Evolutionary conservation across 2,797 vertebrate species (phyloP).

Genomic region (Avahi laniger): DNA sequence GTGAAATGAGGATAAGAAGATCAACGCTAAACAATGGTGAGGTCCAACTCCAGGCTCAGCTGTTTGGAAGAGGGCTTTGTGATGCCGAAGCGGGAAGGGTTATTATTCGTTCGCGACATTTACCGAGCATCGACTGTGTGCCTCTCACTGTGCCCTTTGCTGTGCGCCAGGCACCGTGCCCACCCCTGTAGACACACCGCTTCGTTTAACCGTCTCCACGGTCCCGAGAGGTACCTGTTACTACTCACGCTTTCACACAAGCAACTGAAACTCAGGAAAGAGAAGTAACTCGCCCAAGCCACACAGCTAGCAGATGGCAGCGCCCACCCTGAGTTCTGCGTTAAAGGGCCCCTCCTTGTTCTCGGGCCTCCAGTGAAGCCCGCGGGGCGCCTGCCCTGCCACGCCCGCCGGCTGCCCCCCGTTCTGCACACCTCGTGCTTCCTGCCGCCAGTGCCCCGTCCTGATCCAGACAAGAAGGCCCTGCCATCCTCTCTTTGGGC

Average conservation of each 20-base stretch:
- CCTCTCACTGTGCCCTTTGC: background rate
- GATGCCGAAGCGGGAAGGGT: background rate
- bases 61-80: background rate
- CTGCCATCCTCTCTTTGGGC: background rate
- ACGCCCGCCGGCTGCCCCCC: background rate
- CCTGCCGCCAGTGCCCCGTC: background rate
- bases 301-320: background rate
- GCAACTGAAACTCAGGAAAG: background rate
- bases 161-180: background rate
- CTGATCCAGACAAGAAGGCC: background rate
- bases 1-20: background rate
- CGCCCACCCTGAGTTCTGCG: background rate
- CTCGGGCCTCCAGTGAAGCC: background rate
- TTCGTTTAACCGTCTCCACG: background rate
- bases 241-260: background rate
- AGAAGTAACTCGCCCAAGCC: background rate
- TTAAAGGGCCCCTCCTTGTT: background rate
- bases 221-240: background rate
- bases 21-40: background rate
- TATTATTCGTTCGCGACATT: background rate
- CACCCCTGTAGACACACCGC: background rate
- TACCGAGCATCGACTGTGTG: background rate
- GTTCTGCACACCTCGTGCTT: fast-evolving
- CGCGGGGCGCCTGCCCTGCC: background rate
- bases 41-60: background rate